A percentile compares a stretch with the other conserved stretches of the same genome.
Conservation (phyloP, 2,797 vertebrate species). For the Phoebastria nigripes region DNA sequence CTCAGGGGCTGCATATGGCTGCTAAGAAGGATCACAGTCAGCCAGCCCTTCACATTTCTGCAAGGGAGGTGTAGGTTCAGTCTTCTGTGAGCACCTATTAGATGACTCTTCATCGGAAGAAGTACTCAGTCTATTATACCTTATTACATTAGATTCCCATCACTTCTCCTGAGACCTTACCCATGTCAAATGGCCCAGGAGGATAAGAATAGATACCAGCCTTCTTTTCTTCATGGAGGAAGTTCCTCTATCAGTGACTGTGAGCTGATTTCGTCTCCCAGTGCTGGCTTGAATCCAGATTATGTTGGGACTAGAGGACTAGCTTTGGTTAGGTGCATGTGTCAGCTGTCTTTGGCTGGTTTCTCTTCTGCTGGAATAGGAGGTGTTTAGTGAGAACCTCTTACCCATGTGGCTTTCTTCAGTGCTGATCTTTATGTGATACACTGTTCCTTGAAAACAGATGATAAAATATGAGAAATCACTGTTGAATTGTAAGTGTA, state of each 20-base stretch:
- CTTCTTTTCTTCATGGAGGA: background rate
- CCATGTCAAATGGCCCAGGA: background rate
- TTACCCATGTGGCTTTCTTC: background rate
- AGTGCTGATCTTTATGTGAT: background rate
- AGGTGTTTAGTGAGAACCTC: background rate
- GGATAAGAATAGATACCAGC: background rate
- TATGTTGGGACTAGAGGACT: background rate
- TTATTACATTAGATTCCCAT: background rate
- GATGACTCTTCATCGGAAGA: background rate
- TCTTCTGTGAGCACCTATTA: background rate
- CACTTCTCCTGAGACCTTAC: background rate
- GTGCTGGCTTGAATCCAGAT: background rate
- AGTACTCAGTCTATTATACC: background rate
- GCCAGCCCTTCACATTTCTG: background rate
- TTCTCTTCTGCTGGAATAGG: background rate
- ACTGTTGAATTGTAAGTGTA: background rate
- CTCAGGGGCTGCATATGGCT: background rate
- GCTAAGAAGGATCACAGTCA: background rate
- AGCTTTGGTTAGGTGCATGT: background rate
- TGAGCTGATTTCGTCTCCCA: background rate
- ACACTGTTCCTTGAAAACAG: background rate
- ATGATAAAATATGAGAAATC: background rate
- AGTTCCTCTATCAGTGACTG: background rate
- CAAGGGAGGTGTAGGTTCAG: background rate
- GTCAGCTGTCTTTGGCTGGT: background rate